phyloP scores from a whole-genome alignment of 2,888 invertebrate species.

The Hanleya hanleyi region DNA sequence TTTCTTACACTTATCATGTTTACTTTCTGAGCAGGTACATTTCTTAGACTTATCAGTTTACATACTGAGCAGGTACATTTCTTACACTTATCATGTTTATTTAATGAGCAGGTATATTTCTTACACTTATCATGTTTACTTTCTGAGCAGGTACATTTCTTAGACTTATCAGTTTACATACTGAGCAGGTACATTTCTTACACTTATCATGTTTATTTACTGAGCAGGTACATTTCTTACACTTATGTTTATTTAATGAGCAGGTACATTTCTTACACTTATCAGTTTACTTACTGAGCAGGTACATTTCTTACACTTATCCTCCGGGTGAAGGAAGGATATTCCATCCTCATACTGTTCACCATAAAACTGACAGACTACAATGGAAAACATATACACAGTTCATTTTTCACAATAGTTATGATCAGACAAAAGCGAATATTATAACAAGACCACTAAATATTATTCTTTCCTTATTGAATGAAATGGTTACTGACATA shows the following conservation, averaged over 20 bases:
- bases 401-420: too few species aligned
- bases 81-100: neutral
- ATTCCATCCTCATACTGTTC: conserved; percentile 28
- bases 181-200: neutral
- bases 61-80: neutral
- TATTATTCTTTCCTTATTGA: too few species aligned
- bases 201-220: neutral
- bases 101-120: conserved; percentile 35
- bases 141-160: too few species aligned
- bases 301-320: conserved; percentile 38
- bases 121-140: neutral
- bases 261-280: neutral
- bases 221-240: too few species aligned
- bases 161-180: neutral
- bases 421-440: too few species aligned
- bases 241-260: neutral
- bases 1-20: too few species aligned
- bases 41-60: neutral
- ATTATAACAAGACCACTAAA: too few species aligned
- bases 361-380: conserved; percentile 45
- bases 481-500: too few species aligned
- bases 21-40: too few species aligned
- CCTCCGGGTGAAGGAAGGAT: conserved; percentile 29
- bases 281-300: conserved; percentile 30
- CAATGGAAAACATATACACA: too few species aligned